Evolutionary conservation across 2,797 vertebrate genomes (phyloP).

Genomic region (Aselliscus stoliczkanus): DNA sequence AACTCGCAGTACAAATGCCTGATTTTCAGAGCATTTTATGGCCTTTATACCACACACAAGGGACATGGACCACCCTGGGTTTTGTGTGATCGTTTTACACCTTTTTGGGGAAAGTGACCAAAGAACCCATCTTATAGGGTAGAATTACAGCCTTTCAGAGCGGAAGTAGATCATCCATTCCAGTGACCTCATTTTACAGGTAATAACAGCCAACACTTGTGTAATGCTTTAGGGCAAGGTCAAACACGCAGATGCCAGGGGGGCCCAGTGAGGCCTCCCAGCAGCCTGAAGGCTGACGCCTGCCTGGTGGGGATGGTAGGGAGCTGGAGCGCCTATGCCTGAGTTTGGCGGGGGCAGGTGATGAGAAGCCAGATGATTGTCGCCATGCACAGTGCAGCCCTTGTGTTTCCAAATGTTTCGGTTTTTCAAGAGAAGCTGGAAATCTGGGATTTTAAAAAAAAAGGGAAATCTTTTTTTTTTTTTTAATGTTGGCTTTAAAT

Average conservation of each 20-base stretch:
- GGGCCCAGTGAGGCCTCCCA: not conserved
- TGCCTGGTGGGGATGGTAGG: not conserved
- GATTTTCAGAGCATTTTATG: constrained; percentile 46
- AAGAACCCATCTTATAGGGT: constrained; percentile 12
- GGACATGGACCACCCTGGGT: constrained; percentile 38
- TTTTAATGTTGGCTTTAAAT: not conserved
- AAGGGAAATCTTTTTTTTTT: not conserved
- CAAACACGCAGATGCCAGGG: not conserved
- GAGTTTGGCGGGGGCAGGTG: not conserved
- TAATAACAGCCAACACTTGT: constrained; percentile 45
- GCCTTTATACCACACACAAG: constrained; percentile 21
- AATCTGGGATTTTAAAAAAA: not conserved
- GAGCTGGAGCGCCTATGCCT: not conserved
- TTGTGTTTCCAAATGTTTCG: not conserved
- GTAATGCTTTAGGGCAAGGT: constrained; percentile 26
- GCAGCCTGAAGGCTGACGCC: not conserved
- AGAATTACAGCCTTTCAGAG: constrained; percentile 44
- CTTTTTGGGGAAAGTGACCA: constrained; percentile 47
- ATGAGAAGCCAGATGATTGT: not conserved
- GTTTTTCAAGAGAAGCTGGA: not conserved
- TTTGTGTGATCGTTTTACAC: constrained; percentile 44
- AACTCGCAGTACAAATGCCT: constrained; percentile 27
- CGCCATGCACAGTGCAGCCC: rapidly evolving
- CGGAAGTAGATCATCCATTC: constrained; percentile 48
- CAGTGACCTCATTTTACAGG: constrained; percentile 66